A percentile compares a stretch with the other conserved stretches of the same genome.
phyloP scores from a whole-genome alignment of 2,797 vertebrate species.

The Coluber constrictor region DNA sequence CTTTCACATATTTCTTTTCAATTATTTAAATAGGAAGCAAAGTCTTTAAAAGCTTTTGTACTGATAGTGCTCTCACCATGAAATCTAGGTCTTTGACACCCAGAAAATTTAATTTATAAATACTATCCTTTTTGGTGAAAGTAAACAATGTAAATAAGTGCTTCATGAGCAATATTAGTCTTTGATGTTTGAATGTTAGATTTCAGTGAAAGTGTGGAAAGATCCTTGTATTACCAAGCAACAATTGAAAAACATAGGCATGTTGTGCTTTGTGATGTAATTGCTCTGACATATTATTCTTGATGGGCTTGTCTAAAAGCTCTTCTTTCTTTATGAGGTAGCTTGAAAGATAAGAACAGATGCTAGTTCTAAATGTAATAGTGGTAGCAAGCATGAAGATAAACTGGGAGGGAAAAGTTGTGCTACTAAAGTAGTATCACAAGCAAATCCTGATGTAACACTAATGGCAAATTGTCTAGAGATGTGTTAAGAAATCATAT shows the following conservation, averaged over 20 bases:
- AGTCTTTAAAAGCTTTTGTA: slow-evolving; percentile 18
- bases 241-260: neutral
- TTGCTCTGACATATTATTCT: neutral
- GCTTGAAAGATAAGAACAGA: slow-evolving; percentile 9
- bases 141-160: slow-evolving; percentile 9
- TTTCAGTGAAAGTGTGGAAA: neutral
- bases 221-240: neutral
- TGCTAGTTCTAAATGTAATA: slow-evolving; percentile 3
- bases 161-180: neutral
- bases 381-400: neutral
- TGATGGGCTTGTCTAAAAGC: neutral
- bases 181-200: slow-evolving; percentile 21
- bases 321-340: neutral
- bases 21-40: neutral
- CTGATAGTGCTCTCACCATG: neutral
- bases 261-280: neutral
- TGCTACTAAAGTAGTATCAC: neutral
- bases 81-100: slow-evolving; percentile 1
- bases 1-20: neutral
- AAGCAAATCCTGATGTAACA: neutral
- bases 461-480: neutral
- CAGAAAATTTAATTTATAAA: slow-evolving; percentile 46
- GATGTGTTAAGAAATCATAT: neutral
- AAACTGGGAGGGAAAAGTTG: neutral
- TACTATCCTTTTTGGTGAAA: slow-evolving; percentile 9